Base-by-base conservation (phyloP, 2,797 vertebrate genomes). In the Oreortyx pictus region DNA sequence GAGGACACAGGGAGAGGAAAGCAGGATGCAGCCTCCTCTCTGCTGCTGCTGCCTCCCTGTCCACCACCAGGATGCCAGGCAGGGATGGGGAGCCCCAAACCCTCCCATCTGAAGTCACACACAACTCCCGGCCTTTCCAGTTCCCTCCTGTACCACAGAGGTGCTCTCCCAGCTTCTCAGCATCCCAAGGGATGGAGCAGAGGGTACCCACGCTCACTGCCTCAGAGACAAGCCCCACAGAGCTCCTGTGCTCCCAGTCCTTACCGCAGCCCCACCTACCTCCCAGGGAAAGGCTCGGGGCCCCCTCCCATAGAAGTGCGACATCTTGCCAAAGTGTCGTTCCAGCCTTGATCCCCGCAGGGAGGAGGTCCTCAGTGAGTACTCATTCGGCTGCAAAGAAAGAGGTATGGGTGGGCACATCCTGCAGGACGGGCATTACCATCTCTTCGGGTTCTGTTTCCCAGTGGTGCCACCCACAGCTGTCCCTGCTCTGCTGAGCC, bases 131-230 rank as follows among this genome's bases (percentile, higher is more conserved):
- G 1, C 11, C 9, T 12, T 24, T 67, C 79, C 1, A 31, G 0
- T 8, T 15, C 37, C 24, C 44, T 25, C 39, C 29, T 46, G 3
- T 0, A 6, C 5, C 1, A 0, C 3, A 0, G 39, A 0, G 2
- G 16, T 1, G 37, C 3, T 14, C 49, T 37, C n/a, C 37, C 0
- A 24, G 41, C 64, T 13, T 31, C 66, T 18, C 5, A 0, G 49
- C 44, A 44, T 1, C 33, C 60, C 0, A 0, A 3, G 49, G 1
- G 1, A n/a, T 0, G 73, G 47, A n/a, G 73, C 66, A 27, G 29
- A 0, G 0, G 4, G 23, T 41, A 9, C 25, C 31, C 60, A 13
- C 1, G n/a, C 47, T 4, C 60, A 9, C 24, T 39, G 7, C 37
- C 17, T 25, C 25, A 4, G 25, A 39, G 35, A 39, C 10, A 22